Base-by-base conservation (phyloP, 1,140 invertebrate genomes). In the Anastrepha ludens region DNA sequence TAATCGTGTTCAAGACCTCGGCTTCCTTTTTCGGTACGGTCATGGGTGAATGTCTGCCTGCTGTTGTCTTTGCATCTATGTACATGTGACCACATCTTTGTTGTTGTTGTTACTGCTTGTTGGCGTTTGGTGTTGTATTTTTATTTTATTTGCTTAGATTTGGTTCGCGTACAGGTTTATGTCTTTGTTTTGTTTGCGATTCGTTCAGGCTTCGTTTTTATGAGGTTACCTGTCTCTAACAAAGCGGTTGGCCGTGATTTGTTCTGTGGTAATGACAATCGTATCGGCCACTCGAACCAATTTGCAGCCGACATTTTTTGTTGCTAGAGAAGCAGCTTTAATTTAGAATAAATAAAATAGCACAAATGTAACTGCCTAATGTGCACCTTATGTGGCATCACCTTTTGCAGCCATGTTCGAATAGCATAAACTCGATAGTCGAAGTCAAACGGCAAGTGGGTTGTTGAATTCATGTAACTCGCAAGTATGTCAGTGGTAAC, bases 181-280 rank as follows among this genome's bases (percentile, higher is more conserved):
- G 74, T 9, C 74, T 81, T 55, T 58, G 74, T 41, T 81, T 50
- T 81, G 50, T 81, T 55, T 4, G 74, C 20, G n/a, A 55, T 81
- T 81, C 17, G 74, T 81, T 81, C 47, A 41, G 47, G 74, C 74
- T 55, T 81, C 47, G 50, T 81, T 81, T 44, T 55, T 55, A 55
- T 55, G 29, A 17, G 29, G 47, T 81, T 55, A 4, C 7, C 13
- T 81, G 74, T 81, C 74, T 50, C 15, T 29, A 17, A 55, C 47
- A 81, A 20, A 55, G 74, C 74, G n/a, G 44, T 81, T 81, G 74
- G 11, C 74, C 74, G 47, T 81, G 74, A 81, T 81, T 74, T 81
- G 74, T 50, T 55, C 20, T 81, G 44, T 50, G 47, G 47, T 81
- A 81, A 47, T 74, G 74, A 55, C 74, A 55, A 74, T 74, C 39